A percentile compares a stretch with the other conserved stretches of the same genome.
Evolutionary conservation across 1,140 invertebrate genomes (phyloP).

Genomic region (Cephus cinctus): DNA sequence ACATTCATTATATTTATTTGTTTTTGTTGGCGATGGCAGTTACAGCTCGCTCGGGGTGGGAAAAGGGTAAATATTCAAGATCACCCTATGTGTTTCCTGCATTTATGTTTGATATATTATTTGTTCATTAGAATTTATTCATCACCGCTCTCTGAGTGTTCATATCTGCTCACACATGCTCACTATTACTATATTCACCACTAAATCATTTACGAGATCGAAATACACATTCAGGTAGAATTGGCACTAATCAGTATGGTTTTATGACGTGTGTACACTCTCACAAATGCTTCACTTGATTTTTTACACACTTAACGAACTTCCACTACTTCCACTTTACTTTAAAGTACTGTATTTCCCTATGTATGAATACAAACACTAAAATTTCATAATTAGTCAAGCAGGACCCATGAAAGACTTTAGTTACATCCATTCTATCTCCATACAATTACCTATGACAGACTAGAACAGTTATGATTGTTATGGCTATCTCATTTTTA

Average conservation of each 20-base stretch:
- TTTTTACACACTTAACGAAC: neutral
- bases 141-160: neutral
- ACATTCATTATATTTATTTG: slow-evolving; percentile 40
- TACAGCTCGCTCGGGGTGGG: slow-evolving; percentile 57
- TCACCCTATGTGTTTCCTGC: slow-evolving; percentile 14
- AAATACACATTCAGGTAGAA: neutral
- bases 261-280: neutral
- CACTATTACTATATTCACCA: neutral
- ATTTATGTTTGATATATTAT: slow-evolving; percentile 13
- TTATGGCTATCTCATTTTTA: too few relatives aligned
- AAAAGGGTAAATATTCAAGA: slow-evolving; percentile 61
- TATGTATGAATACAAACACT: too few relatives aligned
- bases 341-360: neutral
- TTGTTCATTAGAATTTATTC: slow-evolving; percentile 9
- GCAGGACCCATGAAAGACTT: too few relatives aligned
- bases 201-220: neutral
- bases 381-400: too few relatives aligned
- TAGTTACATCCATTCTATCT: too few relatives aligned
- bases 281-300: slow-evolving; percentile 1
- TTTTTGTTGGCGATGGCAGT: slow-evolving; percentile 57
- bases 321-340: too few relatives aligned
- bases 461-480: too few relatives aligned
- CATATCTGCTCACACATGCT: neutral
- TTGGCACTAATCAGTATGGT: too few relatives aligned
- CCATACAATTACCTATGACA: too few relatives aligned